Evolutionary conservation across 2,888 invertebrate species (phyloP).

Genomic region (Eudasyphora cyanicolor): DNA sequence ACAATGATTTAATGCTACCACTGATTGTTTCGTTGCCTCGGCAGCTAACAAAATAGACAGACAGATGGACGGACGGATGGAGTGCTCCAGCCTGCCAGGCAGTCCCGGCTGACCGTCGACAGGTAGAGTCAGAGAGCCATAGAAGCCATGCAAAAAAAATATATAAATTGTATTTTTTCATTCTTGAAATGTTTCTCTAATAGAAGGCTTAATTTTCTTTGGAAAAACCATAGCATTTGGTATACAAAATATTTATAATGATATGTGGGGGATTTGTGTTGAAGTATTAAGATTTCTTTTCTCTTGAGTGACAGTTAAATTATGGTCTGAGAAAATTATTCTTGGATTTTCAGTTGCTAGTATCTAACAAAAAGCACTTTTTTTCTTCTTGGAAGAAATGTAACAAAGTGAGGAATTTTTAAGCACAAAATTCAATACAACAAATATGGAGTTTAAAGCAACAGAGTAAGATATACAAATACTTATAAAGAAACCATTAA

Average conservation of each 20-base stretch:
- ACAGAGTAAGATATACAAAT: too few species aligned
- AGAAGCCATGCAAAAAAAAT: too few species aligned
- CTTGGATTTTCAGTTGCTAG: neutral
- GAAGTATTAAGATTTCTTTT: slow-evolving; percentile 15
- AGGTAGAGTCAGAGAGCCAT: neutral
- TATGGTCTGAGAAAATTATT: slow-evolving; percentile 3
- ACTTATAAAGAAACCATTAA: too few species aligned
- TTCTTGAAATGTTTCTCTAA: slow-evolving; percentile 39
- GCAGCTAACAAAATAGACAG: neutral
- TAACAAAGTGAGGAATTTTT: too few species aligned
- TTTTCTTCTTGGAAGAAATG: neutral
- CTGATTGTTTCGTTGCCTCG: slow-evolving; percentile 40
- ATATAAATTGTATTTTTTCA: slow-evolving; percentile 62
- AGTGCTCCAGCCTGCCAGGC: neutral
- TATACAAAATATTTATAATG: too few species aligned
- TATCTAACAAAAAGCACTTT: too few species aligned
- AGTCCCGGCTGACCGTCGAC: too few species aligned
- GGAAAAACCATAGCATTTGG: neutral
- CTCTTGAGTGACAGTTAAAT: neutral
- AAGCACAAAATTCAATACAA: too few species aligned
- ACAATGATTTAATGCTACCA: slow-evolving; percentile 61
- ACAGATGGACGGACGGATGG: neutral
- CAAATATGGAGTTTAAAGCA: too few species aligned
- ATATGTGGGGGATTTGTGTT: neutral
- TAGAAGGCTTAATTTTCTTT: neutral